Percentiles rank a stretch among this genome's conserved stretches.
These are phyloP conservation scores for Albula glossodonta DNA, from an alignment of 2,113 vertebrate species.

Conservation along the genomic window DNA sequence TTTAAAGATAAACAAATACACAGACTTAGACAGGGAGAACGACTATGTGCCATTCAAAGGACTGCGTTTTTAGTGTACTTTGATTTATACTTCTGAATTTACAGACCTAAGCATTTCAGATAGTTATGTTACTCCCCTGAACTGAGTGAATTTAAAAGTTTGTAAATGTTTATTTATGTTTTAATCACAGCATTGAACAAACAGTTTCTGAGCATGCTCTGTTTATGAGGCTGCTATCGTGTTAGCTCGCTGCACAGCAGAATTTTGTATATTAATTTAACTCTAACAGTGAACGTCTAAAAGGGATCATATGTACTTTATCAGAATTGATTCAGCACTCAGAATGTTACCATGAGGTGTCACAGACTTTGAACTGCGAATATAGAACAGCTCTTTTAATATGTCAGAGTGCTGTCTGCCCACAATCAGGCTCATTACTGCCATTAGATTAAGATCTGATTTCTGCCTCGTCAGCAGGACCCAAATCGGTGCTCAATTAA, in stretches of 20 bases:
- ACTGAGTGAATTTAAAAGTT: no score
- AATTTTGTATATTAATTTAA: not conserved
- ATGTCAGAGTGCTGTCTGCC: conserved; percentile 56
- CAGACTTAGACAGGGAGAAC: not conserved
- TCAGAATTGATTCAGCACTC: not conserved
- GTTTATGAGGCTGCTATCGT: no score
- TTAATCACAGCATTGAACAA: no score
- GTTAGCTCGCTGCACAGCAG: not conserved
- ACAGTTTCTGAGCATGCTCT: no score
- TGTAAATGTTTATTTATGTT: no score
- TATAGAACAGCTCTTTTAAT: conserved; percentile 64
- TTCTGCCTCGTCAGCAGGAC: conserved; percentile 67
- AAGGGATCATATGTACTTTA: not conserved
- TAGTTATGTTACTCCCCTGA: no score
- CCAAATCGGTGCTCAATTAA: conserved; percentile 67
- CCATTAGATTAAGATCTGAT: conserved; percentile 66
- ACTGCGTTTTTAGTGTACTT: no score
- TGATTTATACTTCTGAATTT: no score
- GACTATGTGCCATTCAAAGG: no score
- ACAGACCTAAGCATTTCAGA: no score
- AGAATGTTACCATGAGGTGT: not conserved
- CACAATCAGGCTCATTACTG: conserved; percentile 62
- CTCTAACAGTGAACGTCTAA: not conserved
- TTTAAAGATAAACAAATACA: not conserved
- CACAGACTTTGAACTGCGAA: conserved; percentile 44